Evolutionary conservation across 2,888 invertebrate genomes (phyloP).

Genomic region (Uropetala carovei): DNA sequence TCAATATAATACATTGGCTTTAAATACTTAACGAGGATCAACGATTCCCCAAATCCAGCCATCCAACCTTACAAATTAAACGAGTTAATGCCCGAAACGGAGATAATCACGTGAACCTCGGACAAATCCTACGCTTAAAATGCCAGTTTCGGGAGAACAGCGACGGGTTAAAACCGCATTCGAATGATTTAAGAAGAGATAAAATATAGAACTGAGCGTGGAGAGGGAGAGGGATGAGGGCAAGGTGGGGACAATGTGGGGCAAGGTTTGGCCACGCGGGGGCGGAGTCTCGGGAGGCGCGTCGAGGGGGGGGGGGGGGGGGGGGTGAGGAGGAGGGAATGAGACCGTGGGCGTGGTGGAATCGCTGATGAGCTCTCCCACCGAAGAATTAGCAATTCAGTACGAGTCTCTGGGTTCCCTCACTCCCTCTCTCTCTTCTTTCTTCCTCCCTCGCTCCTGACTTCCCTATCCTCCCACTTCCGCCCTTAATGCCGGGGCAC

Average conservation of each 20-base stretch:
- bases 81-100: neutral
- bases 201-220: neutral
- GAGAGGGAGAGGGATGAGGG: neutral
- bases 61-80: neutral
- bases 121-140: neutral
- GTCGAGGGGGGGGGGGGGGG: neutral
- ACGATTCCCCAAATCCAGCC: neutral
- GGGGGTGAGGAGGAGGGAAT: neutral
- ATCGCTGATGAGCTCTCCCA: slow-evolving; percentile 47
- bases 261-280: slow-evolving; percentile 8
- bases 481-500: slow-evolving; percentile 41
- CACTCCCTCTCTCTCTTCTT: neutral
- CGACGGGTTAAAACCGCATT: slow-evolving; percentile 9
- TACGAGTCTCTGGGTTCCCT: neutral
- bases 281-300: neutral
- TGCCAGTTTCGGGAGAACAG: neutral
- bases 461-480: slow-evolving; percentile 26
- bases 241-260: neutral
- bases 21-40: neutral
- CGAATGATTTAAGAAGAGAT: neutral
- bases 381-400: slow-evolving; percentile 32
- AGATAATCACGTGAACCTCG: neutral
- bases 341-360: slow-evolving; percentile 51
- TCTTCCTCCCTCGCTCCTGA: too few species aligned
- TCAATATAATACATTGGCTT: neutral